phyloP scores from a whole-genome alignment of 2,113 vertebrate species.

The Macrotus californicus region DNA sequence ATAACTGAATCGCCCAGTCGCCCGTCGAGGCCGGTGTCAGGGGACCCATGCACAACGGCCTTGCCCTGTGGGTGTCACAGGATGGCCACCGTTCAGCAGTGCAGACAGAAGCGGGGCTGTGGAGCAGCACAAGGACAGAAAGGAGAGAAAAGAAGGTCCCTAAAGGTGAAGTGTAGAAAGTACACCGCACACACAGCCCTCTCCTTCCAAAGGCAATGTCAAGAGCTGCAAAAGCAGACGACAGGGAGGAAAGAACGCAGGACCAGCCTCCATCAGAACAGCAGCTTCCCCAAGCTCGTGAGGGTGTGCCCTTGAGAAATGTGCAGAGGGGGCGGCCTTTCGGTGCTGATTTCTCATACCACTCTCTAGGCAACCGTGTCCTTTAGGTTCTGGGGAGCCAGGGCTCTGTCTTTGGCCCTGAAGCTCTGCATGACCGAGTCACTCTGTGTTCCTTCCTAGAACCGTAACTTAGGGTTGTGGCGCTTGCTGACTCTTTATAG shows the following conservation, averaged over 20 bases:
- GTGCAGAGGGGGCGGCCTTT: rapidly evolving
- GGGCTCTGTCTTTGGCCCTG: background rate
- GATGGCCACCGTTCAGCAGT: background rate
- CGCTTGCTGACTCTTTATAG: background rate
- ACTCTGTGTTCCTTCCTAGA: background rate
- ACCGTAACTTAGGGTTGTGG: background rate
- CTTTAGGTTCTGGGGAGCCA: background rate
- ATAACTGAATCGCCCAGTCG: background rate
- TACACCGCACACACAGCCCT: background rate
- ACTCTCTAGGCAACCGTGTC: background rate
- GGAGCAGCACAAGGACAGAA: background rate
- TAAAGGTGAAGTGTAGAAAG: background rate
- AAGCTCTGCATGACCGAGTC: background rate
- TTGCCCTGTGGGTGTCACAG: background rate
- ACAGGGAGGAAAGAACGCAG: background rate
- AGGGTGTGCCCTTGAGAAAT: background rate
- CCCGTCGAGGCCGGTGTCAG: background rate
- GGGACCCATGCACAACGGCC: background rate
- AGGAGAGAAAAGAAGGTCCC: background rate
- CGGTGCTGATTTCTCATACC: background rate
- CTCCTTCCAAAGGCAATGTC: background rate
- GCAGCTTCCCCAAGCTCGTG: background rate
- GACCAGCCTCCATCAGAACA: background rate
- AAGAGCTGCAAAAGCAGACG: background rate
- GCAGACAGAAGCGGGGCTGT: background rate